Evolutionary conservation across 2,888 invertebrate species (phyloP).

Genomic region (Hirtodrosophila cameraria): DNA sequence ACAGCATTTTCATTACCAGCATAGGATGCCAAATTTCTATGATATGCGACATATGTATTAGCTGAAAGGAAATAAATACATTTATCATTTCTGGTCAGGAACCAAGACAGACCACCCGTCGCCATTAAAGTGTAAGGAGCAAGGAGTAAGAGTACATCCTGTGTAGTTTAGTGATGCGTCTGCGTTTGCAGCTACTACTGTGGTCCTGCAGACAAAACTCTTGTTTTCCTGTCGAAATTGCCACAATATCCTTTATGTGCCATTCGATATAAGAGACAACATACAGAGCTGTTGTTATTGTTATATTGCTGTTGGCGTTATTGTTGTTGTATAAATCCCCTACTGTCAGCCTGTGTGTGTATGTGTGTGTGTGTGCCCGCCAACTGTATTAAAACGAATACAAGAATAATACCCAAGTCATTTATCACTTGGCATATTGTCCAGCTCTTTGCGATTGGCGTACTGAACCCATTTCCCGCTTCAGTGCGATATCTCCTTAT

Average conservation of each 20-base stretch:
- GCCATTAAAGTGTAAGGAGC: constrained; percentile 53
- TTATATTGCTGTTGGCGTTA: too few relatives aligned
- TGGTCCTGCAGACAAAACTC: constrained; percentile 70
- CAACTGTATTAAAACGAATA: constrained; percentile 63
- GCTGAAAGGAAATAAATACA: constrained; percentile 77
- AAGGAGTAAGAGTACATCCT: constrained; percentile 71
- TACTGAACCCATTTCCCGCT: constrained; percentile 81
- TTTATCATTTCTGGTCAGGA: constrained; percentile 80
- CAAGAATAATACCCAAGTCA: constrained; percentile 79
- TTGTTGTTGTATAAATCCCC: constrained; percentile 52
- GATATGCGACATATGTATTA: constrained; percentile 51
- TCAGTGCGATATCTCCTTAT: constrained; percentile 61
- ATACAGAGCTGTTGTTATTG: constrained; percentile 34
- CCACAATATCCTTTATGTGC: constrained; percentile 79
- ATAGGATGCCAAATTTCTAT: constrained; percentile 12
- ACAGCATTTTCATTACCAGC: constrained; percentile 8
- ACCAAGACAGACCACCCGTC: constrained; percentile 77
- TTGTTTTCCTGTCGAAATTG: constrained; percentile 75
- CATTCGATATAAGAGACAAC: constrained; percentile 57
- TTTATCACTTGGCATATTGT: constrained; percentile 83
- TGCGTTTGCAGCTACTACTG: constrained; percentile 53
- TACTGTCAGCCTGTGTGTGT: constrained; percentile 38
- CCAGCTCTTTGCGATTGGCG: constrained; percentile 79
- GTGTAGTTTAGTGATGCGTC: constrained; percentile 63
- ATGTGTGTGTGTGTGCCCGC: too few relatives aligned